Percentiles rank a stretch among this genome's conserved stretches.
phyloP scores from a whole-genome alignment of 1,140 invertebrate genomes.

The Drosophila auraria region DNA sequence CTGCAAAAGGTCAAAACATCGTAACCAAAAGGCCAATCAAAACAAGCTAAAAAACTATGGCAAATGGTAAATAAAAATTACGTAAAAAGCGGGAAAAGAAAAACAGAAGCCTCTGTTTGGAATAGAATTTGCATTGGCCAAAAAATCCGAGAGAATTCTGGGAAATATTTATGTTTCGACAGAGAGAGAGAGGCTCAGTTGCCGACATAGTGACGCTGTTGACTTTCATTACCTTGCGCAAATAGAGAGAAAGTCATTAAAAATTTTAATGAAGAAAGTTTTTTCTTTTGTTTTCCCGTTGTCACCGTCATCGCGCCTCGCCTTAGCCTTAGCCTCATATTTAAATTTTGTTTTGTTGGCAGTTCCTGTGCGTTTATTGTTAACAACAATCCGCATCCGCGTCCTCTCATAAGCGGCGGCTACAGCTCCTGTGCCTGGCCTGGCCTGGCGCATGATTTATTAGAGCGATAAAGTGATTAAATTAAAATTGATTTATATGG shows the following conservation, averaged over 20 bases:
- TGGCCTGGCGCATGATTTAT: conserved; percentile 69
- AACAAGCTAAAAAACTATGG: conserved; percentile 25
- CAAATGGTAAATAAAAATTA: conserved; percentile 14
- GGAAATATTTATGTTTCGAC: conserved; percentile 42
- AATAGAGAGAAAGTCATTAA: conserved; percentile 81
- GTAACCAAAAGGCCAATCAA: conserved; percentile 17
- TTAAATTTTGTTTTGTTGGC: conserved; percentile 77
- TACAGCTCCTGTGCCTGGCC: conserved; percentile 22
- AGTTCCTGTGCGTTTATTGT: conserved; percentile 67
- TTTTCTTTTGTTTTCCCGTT: conserved; percentile 73
- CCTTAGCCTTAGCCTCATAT: conserved; percentile 69
- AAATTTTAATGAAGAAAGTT: conserved; percentile 82
- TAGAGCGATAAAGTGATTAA: conserved; percentile 82
- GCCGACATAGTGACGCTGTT: conserved; percentile 74
- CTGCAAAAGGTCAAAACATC: conserved; percentile 9
- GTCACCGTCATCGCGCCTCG: conserved; percentile 40
- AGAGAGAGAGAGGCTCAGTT: conserved; percentile 16
- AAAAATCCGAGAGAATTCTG: conserved; percentile 21
- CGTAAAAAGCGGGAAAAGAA: conserved; percentile 10
- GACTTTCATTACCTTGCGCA: conserved; percentile 81
- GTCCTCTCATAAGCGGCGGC: neutral
- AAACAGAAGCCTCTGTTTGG: conserved; percentile 11
- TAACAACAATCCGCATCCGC: conserved; percentile 63
- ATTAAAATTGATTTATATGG: conserved; percentile 81
- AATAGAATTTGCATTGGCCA: conserved; percentile 63